Conservation (phyloP, 2,113 vertebrate species). For the Brachionichthys hirsutus region DNA sequence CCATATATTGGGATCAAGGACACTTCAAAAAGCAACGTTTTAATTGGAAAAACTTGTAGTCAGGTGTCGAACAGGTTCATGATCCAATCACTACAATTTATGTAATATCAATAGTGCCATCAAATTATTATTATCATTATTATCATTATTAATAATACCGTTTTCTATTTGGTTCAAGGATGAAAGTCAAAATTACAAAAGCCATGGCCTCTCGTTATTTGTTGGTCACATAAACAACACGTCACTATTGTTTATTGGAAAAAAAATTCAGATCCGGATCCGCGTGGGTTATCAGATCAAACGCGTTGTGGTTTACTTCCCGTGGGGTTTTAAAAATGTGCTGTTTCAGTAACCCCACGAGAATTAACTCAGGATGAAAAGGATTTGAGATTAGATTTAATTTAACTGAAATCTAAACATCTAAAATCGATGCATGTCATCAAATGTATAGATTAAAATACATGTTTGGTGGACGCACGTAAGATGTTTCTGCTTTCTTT, state of each 20-base stretch:
- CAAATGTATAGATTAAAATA: no score
- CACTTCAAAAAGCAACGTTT: background rate
- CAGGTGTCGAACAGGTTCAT: no score
- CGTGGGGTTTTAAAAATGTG: slow-evolving; percentile 5
- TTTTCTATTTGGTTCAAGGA: background rate
- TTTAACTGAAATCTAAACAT: no score
- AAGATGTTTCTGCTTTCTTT: no score
- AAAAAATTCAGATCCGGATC: slow-evolving; percentile 15
- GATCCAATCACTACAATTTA: background rate
- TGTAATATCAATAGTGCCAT: background rate
- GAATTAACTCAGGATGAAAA: slow-evolving; percentile 15
- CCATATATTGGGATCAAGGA: no score
- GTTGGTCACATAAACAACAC: slow-evolving; percentile 59
- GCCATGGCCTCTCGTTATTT: slow-evolving; percentile 29
- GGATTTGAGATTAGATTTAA: background rate
- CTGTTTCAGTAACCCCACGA: slow-evolving; percentile 2
- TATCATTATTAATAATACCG: background rate
- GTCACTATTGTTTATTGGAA: slow-evolving; percentile 44
- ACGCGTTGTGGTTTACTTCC: slow-evolving; percentile 2
- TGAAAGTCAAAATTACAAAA: slow-evolving; percentile 9
- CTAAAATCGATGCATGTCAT: no score
- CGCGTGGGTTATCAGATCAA: slow-evolving; percentile 32
- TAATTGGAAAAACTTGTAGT: background rate
- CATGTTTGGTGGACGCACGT: no score
- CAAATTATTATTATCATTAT: background rate